Percentiles rank a stretch among this genome's conserved stretches.
These are phyloP conservation scores for Tetanocera ferruginea DNA, from an alignment of 2,888 invertebrate species.

Conservation along the genomic window DNA sequence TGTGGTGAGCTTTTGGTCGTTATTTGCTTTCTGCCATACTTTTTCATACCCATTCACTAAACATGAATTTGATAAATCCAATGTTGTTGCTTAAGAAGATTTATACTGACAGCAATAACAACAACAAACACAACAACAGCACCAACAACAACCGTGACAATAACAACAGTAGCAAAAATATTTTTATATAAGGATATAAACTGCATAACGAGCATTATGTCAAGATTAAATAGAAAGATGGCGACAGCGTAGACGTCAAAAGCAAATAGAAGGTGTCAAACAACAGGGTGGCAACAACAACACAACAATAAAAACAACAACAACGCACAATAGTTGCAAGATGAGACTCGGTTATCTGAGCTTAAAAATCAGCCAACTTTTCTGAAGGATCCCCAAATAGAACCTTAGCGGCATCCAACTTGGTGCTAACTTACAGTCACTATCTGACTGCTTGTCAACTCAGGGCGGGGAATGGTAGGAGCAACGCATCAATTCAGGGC, in stretches of 20 bases:
- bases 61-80: too few species aligned
- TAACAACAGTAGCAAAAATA: slow-evolving; percentile 6
- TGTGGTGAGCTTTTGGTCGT: too few species aligned
- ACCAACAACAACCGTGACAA: slow-evolving; percentile 3
- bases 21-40: too few species aligned
- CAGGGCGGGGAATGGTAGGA: not conserved
- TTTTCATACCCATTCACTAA: too few species aligned
- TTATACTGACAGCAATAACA: slow-evolving; percentile 8
- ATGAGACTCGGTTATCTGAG: slow-evolving; percentile 6
- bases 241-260: slow-evolving; percentile 27
- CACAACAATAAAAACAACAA: not conserved
- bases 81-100: slow-evolving; percentile 20
- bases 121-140: not conserved
- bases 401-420: not conserved
- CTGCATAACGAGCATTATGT: slow-evolving; percentile 33
- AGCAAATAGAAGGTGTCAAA: slow-evolving; percentile 19
- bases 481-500: slow-evolving; percentile 16
- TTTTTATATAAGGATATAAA: slow-evolving; percentile 31
- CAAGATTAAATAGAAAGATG: slow-evolving; percentile 38
- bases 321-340: not conserved
- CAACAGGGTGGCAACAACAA: slow-evolving; percentile 1
- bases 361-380: slow-evolving; percentile 26
- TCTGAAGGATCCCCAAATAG: not conserved
- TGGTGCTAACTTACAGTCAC: slow-evolving; percentile 28
- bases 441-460: slow-evolving; percentile 25